Evolutionary conservation across 1,140 invertebrate species (phyloP), one percentile per base, ranked within the genome.

Genomic region (Stenopsyche tienmushanensis): DNA sequence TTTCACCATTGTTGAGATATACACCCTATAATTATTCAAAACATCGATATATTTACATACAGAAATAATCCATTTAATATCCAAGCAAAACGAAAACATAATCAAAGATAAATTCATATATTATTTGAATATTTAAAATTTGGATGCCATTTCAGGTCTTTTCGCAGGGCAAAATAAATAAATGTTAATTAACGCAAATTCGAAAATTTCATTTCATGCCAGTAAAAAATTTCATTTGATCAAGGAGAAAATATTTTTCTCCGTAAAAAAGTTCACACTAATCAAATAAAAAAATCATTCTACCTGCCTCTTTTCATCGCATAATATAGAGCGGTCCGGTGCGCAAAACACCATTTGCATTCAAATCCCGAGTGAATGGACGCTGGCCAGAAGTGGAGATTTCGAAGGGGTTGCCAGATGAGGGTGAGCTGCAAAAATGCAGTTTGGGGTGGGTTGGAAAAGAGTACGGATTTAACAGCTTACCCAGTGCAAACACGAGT

Each of bases 281-380:
- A 47, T 47, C 44, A 47, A 47, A 47, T 47, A 9, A 47, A 5
- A 47, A 47, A 47, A 8, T 47, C 44, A 15, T 20, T 47, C 5
- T 47, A 20, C 44, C 44, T 20, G 44, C 17, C 18, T 7, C 10
- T 47, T 20, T 47, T 13, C 7, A 47, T 5, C 44, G 17, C 17
- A 8, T 47, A 47, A 47, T 8, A 47, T 47, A 47, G 17, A 47
- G 44, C 17, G 17, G 44, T 13, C 44, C 17, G 44, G 44, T 8
- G 44, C 44, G 44, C 44, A 47, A 47, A 47, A 47, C 44, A 47
- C 44, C 44, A 47, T 47, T 47, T 47, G 44, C 44, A 47, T 47
- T 47, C 44, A 47, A 47, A 47, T 47, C 44, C 44, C 44, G 23
- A 2, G 52, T 25, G 52, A 54, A 54, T 25, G 52, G 52, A 25